Percentiles rank a stretch among this genome's conserved stretches.
These are phyloP conservation scores for Oscheius sp. DNA, from an alignment of 2,888 invertebrate genomes.

Conservation along the genomic window DNA sequence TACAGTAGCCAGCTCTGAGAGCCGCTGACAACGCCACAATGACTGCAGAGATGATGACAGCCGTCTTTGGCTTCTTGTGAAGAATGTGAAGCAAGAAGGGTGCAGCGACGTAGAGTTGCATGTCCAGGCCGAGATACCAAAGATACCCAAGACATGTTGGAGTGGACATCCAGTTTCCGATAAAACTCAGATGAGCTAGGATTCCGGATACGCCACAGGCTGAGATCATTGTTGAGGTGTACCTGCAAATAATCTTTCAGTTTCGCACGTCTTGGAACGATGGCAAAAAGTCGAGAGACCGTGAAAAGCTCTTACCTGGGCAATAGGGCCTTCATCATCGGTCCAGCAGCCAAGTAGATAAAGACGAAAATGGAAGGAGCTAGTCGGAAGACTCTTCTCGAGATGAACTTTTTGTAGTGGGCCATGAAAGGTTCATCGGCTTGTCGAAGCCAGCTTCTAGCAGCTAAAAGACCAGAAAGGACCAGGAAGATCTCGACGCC, in stretches of 20 bases:
- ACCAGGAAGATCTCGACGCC: slow-evolving; percentile 72
- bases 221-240: slow-evolving; percentile 65
- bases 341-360: slow-evolving; percentile 65
- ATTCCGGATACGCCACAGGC: slow-evolving; percentile 63
- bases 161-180: slow-evolving; percentile 65
- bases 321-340: slow-evolving; percentile 55
- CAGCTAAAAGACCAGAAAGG: slow-evolving; percentile 68
- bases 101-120: slow-evolving; percentile 68
- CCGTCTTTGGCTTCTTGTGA: slow-evolving; percentile 43
- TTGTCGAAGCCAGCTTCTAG: slow-evolving; percentile 66
- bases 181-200: slow-evolving; percentile 63
- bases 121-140: slow-evolving; percentile 71
- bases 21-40: slow-evolving; percentile 50
- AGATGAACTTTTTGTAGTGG: slow-evolving; percentile 62
- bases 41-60: slow-evolving; percentile 41
- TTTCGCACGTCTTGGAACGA: not conserved
- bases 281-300: no score
- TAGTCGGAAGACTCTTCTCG: slow-evolving; percentile 61
- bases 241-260: slow-evolving; percentile 44
- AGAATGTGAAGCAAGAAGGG: slow-evolving; percentile 67
- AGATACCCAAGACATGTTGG: slow-evolving; percentile 72
- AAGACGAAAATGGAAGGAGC: slow-evolving; percentile 67
- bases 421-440: slow-evolving; percentile 55
- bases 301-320: slow-evolving; percentile 46
- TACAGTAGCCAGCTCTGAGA: slow-evolving; percentile 65